Percentiles rank a stretch among this genome's conserved stretches.
These are phyloP conservation scores for Drosophila prosaltans DNA, from an alignment of 1,140 invertebrate species.

Conservation along the genomic window DNA sequence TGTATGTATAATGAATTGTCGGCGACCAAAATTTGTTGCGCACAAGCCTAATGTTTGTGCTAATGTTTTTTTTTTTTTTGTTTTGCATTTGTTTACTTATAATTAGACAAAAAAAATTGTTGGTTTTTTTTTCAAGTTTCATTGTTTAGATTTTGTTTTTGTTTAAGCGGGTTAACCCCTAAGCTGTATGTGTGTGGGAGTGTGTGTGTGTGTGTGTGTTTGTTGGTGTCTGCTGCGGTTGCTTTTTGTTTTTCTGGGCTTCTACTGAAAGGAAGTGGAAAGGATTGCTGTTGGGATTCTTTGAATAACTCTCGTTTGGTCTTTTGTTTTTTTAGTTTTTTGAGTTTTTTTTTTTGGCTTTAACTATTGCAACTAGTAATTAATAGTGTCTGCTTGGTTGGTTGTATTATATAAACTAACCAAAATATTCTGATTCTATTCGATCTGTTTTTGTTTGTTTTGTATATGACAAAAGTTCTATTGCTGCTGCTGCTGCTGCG, in stretches of 20 bases:
- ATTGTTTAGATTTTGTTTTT: conserved; percentile 2
- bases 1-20: neutral
- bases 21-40: neutral
- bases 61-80: conserved; percentile 16
- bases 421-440: conserved; percentile 30
- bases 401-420: conserved; percentile 32
- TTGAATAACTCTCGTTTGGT: neutral
- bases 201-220: conserved; percentile 22
- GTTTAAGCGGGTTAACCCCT: conserved; percentile 4
- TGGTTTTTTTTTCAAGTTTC: conserved; percentile 22
- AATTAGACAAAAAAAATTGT: conserved; percentile 73
- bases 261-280: neutral
- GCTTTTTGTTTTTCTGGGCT: neutral
- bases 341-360: neutral
- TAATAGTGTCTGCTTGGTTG: neutral
- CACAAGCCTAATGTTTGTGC: neutral
- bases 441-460: neutral
- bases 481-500: conserved; percentile 34
- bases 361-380: conserved; percentile 2
- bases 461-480: conserved; percentile 18
- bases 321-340: neutral
- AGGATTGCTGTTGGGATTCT: neutral
- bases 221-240: conserved; percentile 7
- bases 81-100: conserved; percentile 72
- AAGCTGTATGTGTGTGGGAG: conserved; percentile 2